Evolutionary conservation across 2,797 vertebrate species (phyloP).

Genomic region (Iguana delicatissima): DNA sequence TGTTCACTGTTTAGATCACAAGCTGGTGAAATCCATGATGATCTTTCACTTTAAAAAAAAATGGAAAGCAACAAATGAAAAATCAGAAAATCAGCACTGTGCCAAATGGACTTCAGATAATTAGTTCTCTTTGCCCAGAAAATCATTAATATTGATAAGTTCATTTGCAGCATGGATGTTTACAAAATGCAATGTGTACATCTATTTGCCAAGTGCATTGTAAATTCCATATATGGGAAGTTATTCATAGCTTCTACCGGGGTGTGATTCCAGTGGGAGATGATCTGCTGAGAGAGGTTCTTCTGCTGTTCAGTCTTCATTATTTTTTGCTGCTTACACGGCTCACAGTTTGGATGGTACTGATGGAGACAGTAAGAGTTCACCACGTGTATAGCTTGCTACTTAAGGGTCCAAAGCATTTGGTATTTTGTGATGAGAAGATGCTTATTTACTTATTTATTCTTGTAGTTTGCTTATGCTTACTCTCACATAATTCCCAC

Average conservation of each 20-base stretch:
- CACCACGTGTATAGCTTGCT: neutral
- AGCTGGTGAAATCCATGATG: conserved; percentile 34
- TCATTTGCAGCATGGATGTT: neutral
- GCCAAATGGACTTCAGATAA: conserved; percentile 32
- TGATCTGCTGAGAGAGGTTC: accelerated
- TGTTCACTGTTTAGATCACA: conserved; percentile 9
- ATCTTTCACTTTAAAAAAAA: neutral
- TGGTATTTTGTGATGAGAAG: neutral
- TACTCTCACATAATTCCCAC: neutral
- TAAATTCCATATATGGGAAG: neutral
- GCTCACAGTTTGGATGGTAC: neutral
- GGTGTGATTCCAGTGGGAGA: neutral
- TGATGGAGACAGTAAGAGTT: neutral
- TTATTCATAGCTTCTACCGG: neutral
- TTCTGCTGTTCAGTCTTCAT: conserved; percentile 8
- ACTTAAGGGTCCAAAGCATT: neutral
- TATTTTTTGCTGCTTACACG: accelerated
- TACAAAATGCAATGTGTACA: conserved; percentile 17
- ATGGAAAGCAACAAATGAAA: conserved; percentile 9
- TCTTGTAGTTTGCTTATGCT: neutral
- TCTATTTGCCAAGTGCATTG: conserved; percentile 24
- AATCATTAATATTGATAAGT: conserved; percentile 42
- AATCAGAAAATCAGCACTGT: conserved; percentile 3
- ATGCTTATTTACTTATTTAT: neutral
- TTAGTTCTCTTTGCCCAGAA: conserved; percentile 29